Conservation (phyloP, 2,888 invertebrate species). For the Busseola fusca region DNA sequence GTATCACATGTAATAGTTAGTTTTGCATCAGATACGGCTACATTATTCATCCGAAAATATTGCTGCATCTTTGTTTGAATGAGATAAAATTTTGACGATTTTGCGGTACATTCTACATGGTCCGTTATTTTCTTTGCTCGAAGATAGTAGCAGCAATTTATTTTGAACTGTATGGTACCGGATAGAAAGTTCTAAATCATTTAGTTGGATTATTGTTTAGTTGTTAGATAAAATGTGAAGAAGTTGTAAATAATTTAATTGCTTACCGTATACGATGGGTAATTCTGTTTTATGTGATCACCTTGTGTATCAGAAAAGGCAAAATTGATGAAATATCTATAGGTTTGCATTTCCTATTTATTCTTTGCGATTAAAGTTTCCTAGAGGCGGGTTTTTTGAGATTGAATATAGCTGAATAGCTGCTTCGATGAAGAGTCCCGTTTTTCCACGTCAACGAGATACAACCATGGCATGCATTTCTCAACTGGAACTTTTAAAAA, state of each 20-base stretch:
- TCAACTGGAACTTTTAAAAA: neutral
- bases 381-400: neutral
- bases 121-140: conserved; percentile 63
- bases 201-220: neutral
- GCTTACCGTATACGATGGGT: conserved; percentile 46
- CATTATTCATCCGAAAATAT: conserved; percentile 40
- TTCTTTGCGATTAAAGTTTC: conserved; percentile 4
- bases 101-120: conserved; percentile 66
- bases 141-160: conserved; percentile 5
- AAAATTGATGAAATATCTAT: conserved; percentile 19
- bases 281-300: conserved; percentile 50
- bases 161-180: conserved; percentile 21
- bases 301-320: conserved; percentile 48
- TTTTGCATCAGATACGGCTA: conserved; percentile 47
- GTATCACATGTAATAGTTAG: conserved; percentile 35
- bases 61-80: conserved; percentile 63
- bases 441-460: neutral
- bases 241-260: conserved; percentile 56
- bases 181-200: conserved; percentile 23
- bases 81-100: conserved; percentile 67
- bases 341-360: conserved; percentile 10
- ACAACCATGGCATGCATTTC: neutral
- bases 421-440: neutral
- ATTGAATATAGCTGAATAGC: neutral
- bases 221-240: conserved; percentile 40